Conservation (phyloP, 2,888 invertebrate genomes). For the Protodeltote pygarga region DNA sequence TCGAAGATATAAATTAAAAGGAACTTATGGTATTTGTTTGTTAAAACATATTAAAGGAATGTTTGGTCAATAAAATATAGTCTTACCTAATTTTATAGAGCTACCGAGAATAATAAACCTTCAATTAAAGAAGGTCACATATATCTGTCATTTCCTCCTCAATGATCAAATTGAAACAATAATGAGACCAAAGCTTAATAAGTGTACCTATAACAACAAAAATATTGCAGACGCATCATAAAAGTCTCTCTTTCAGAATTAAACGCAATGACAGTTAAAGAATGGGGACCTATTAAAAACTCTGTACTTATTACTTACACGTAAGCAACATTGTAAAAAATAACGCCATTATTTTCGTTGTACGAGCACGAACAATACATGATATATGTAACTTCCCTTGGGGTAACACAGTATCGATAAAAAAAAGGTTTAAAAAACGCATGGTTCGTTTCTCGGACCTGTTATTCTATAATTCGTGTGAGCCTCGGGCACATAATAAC, state of each 20-base stretch:
- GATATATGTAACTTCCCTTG: conserved; percentile 51
- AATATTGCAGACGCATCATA: background rate
- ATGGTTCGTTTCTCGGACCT: conserved; percentile 45
- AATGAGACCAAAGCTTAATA: too few species aligned
- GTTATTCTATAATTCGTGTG: conserved; percentile 72
- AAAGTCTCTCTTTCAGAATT: background rate
- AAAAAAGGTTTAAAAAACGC: conserved; percentile 47
- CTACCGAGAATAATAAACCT: too few species aligned
- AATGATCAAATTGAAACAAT: too few species aligned
- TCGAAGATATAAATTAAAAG: background rate
- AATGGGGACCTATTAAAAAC: conserved; percentile 40
- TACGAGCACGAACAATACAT: conserved; percentile 40
- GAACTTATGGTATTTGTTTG: too few species aligned
- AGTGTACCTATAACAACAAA: conserved; percentile 7
- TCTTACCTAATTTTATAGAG: too few species aligned
- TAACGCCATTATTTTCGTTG: conserved; percentile 33
- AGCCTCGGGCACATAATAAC: conserved; percentile 74
- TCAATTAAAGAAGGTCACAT: too few species aligned
- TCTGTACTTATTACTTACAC: conserved; percentile 29
- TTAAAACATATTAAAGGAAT: too few species aligned
- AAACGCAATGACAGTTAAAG: conserved; percentile 18
- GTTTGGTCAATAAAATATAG: too few species aligned
- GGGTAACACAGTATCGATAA: conserved; percentile 52
- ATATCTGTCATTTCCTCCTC: too few species aligned
- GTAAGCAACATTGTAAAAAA: conserved; percentile 39